Conservation (phyloP, 2,888 invertebrate species). For the Drosophila incognita region DNA sequence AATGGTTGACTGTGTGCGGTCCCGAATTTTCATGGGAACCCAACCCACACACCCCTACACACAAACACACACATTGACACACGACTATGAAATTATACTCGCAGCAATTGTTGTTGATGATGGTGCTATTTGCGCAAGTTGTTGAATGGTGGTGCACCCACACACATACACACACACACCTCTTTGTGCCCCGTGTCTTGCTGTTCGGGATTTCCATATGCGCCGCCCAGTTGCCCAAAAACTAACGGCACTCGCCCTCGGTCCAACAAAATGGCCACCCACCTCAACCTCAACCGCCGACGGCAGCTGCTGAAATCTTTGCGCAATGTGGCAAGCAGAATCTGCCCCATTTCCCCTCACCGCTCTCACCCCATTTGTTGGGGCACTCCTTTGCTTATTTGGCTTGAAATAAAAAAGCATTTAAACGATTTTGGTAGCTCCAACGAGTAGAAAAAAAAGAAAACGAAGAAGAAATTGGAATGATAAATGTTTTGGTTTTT, state of each 20-base stretch:
- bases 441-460: conserved; percentile 9
- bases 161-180: conserved; percentile 10
- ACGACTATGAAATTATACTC: conserved; percentile 45
- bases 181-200: background rate
- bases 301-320: conserved; percentile 78
- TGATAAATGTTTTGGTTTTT: conserved; percentile 82
- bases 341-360: background rate
- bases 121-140: conserved; percentile 77
- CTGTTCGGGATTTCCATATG: conserved; percentile 16
- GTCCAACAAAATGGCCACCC: conserved; percentile 74
- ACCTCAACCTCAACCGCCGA: conserved; percentile 67
- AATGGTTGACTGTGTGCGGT: conserved; percentile 74
- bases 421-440: conserved; percentile 73
- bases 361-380: background rate
- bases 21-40: conserved; percentile 62
- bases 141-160: conserved; percentile 75
- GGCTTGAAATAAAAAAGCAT: conserved; percentile 80
- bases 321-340: conserved; percentile 65
- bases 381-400: conserved; percentile 77
- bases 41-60: conserved; percentile 28
- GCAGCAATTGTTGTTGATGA: conserved; percentile 65
- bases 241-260: conserved; percentile 39
- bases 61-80: conserved; percentile 33
- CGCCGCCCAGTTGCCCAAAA: conserved; percentile 43
- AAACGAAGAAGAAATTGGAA: conserved; percentile 56